Percentiles rank a stretch among this genome's conserved stretches.
Conservation (phyloP, 2,888 invertebrate genomes). For the Scaptomyza flava region DNA sequence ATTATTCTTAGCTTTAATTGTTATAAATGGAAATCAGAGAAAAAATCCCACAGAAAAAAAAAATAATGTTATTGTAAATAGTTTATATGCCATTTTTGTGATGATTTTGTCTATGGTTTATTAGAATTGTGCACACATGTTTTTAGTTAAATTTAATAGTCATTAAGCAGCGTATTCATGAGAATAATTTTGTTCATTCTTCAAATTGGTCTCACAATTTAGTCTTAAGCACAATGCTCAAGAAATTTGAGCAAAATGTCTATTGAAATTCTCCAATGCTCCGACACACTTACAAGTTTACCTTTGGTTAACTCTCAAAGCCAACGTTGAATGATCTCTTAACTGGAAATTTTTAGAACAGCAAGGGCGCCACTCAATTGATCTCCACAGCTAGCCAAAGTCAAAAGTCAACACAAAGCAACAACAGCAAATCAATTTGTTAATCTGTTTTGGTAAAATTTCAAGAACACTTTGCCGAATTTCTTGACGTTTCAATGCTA, state of each 20-base stretch:
- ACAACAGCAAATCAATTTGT: conserved; percentile 33
- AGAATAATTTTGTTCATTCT: conserved; percentile 77
- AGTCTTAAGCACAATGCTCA: conserved; percentile 45
- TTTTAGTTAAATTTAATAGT: conserved; percentile 78
- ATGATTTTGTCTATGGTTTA: conserved; percentile 74
- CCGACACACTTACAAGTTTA: conserved; percentile 27
- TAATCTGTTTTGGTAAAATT: conserved; percentile 36
- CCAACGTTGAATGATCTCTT: conserved; percentile 61
- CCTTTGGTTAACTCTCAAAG: conserved; percentile 52
- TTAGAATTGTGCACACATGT: conserved; percentile 49
- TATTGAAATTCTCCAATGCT: conserved; percentile 44
- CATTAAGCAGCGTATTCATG: conserved; percentile 45
- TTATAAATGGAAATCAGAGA: conserved; percentile 52
- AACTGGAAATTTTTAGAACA: conserved; percentile 51
- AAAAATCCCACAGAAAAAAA: conserved; percentile 36
- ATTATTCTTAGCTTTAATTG: conserved; percentile 75
- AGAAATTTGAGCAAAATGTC: conserved; percentile 53
- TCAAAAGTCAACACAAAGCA: conserved; percentile 51
- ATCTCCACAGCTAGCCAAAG: conserved; percentile 76
- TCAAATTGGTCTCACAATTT: conserved; percentile 84
- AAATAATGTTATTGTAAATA: conserved; percentile 59
- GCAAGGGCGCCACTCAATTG: conserved; percentile 61
- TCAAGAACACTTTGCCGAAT: conserved; percentile 37
- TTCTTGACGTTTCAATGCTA: conserved; percentile 70
- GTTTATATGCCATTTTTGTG: conserved; percentile 81